Conservation (phyloP, 1,140 invertebrate genomes). For the Lordiphosa stackelbergi region DNA sequence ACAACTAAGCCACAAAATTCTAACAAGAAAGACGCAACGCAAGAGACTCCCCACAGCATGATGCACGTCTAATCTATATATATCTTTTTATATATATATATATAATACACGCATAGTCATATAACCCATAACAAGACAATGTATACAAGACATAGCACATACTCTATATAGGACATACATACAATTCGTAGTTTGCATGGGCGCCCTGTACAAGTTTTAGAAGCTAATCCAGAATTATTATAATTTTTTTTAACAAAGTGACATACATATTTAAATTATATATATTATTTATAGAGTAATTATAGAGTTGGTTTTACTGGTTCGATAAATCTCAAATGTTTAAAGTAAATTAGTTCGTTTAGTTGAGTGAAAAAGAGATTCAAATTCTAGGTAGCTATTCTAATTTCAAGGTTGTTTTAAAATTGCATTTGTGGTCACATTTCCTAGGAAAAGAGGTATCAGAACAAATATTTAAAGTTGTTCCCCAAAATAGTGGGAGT, state of each 20-base stretch:
- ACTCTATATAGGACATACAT: conserved; percentile 61
- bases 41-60: conserved; percentile 65
- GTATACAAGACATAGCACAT: conserved; percentile 74
- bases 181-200: conserved; percentile 37
- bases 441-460: too few species aligned
- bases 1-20: conserved; percentile 65
- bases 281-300: conserved; percentile 9
- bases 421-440: too few species aligned
- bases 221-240: conserved; percentile 56
- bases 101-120: conserved; percentile 61
- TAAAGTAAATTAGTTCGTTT: conserved; percentile 4
- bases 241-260: conserved; percentile 46
- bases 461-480: too few species aligned
- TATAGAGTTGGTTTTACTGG: conserved; percentile 5
- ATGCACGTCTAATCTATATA: conserved; percentile 74
- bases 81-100: conserved; percentile 35
- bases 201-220: conserved; percentile 67
- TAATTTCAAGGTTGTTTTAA: too few species aligned
- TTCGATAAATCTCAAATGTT: conserved; percentile 5
- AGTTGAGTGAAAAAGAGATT: background rate
- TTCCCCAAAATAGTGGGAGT: too few species aligned
- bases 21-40: conserved; percentile 72
- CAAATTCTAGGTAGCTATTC: too few species aligned
- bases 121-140: conserved; percentile 73
- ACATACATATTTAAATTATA: conserved; percentile 35